Conservation (phyloP, 2,888 invertebrate species). For the Hydraecia micacea region DNA sequence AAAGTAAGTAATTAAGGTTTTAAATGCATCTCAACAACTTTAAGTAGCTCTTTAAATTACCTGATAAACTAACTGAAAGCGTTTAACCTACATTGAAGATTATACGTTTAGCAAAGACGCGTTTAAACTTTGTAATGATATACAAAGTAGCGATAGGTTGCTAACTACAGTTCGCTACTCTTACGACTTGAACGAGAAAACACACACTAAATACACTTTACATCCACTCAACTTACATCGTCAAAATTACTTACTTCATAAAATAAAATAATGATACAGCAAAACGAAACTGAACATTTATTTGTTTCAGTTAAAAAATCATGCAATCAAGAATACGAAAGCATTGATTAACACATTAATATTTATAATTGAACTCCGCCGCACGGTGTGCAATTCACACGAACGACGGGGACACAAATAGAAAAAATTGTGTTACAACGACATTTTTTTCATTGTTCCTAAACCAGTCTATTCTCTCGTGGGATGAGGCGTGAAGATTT, state of each 20-base stretch:
- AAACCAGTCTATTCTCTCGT: constrained; percentile 39
- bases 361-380: constrained; percentile 19
- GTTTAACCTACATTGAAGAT: constrained; percentile 56
- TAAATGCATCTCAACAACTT: constrained; percentile 28
- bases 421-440: constrained; percentile 30
- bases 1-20: constrained; percentile 10
- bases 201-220: constrained; percentile 50
- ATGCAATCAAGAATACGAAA: constrained; percentile 9
- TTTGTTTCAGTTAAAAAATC: neutral
- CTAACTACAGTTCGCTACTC: constrained; percentile 58
- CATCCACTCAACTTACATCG: constrained; percentile 22
- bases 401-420: constrained; percentile 18
- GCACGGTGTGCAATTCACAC: constrained; percentile 11
- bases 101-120: constrained; percentile 56
- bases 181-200: constrained; percentile 54
- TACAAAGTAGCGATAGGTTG: constrained; percentile 63
- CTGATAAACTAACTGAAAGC: constrained; percentile 53
- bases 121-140: constrained; percentile 68
- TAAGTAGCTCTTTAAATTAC: constrained; percentile 49
- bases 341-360: constrained; percentile 29
- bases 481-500: constrained; percentile 60
- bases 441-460: constrained; percentile 47
- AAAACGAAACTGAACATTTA: constrained; percentile 3
- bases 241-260: constrained; percentile 23
- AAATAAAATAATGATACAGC: neutral